Base-by-base conservation (phyloP, 2,113 vertebrate genomes). In the Chloropsis cyanopogon region DNA sequence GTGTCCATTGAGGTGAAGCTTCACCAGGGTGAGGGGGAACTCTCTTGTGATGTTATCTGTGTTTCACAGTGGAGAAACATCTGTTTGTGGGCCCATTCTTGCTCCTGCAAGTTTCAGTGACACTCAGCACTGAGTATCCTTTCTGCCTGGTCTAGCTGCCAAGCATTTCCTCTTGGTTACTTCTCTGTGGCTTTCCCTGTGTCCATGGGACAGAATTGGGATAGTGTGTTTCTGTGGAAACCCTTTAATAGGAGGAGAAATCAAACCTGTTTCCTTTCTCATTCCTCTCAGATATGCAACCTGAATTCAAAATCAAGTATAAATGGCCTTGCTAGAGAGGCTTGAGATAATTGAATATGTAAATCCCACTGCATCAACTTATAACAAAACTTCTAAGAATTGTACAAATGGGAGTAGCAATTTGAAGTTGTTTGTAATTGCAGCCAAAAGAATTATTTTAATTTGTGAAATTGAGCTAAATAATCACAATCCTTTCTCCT, bases 11-110 rank as follows among this genome's bases (percentile, higher is more conserved):
- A 60, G 39, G 19, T 47, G 42, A 44, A 41, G 14, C 14, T 24
- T 9, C 17, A 46, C 24, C 25, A 41, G 20, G 14, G 15, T 6
- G 16, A 46, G 25, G 10, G 10, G 33, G 29, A 50, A 46, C 26
- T 10, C 41, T 29, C 4, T 33, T 42, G 37, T 28, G 29, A 12
- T 19, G 24, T 23, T 11, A 10, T 6, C 17, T 24, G 44, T 10
- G 25, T 16, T 56, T 35, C 0, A 0, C 16, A 25, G 44, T 5
- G 44, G 33, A 53, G 18, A 53, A 28, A 3, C 16, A 2, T 4
- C 31, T 49, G 0, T 39, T 41, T 77, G 31, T 37, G 75, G 19
- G 21, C 29, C 73, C 14, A 1, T n/a, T 35, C 19, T 54, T 56
- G 16, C 70, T 87, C 39, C 46, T 80, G 35, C 26, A 6, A 15